Conservation (phyloP, 1,140 invertebrate genomes). For the Ylistrum balloti region DNA sequence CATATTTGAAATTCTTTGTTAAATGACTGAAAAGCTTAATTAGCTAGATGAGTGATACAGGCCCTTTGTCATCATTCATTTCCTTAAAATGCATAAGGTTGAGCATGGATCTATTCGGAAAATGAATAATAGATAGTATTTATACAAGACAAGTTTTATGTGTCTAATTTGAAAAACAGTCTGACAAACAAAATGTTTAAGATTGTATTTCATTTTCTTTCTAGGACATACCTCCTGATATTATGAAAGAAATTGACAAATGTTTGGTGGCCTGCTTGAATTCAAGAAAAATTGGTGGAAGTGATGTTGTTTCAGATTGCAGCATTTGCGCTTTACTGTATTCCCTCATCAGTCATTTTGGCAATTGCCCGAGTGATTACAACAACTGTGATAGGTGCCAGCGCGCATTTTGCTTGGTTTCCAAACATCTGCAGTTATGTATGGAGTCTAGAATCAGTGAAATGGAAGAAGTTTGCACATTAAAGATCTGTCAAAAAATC, state of each 20-base stretch:
- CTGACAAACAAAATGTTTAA: not conserved
- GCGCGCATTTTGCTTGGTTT: slow-evolving; percentile 52
- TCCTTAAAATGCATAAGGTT: too few species aligned
- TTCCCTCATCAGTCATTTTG: slow-evolving; percentile 58
- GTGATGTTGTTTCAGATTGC: slow-evolving; percentile 49
- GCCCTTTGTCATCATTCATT: too few species aligned
- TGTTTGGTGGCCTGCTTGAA: slow-evolving; percentile 53
- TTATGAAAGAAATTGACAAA: slow-evolving; percentile 50
- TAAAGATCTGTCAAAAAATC: slow-evolving; percentile 55
- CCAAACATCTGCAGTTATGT: slow-evolving; percentile 51
- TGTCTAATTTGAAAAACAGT: not conserved
- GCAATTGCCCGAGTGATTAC: slow-evolving; percentile 47
- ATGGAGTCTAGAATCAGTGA: not conserved
- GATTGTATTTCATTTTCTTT: not conserved
- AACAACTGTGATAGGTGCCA: slow-evolving; percentile 43
- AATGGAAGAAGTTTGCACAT: slow-evolving; percentile 37
- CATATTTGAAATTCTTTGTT: too few species aligned
- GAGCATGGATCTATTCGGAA: too few species aligned
- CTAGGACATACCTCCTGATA: slow-evolving; percentile 51
- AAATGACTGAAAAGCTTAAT: too few species aligned
- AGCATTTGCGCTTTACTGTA: slow-evolving; percentile 54
- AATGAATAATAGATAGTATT: too few species aligned
- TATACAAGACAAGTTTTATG: too few species aligned
- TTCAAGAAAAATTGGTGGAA: slow-evolving; percentile 33
- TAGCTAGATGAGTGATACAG: too few species aligned